Percentiles rank a stretch among this genome's conserved stretches.
Evolutionary conservation across 1,140 invertebrate genomes (phyloP).

Genomic region (Ruditapes philippinarum): DNA sequence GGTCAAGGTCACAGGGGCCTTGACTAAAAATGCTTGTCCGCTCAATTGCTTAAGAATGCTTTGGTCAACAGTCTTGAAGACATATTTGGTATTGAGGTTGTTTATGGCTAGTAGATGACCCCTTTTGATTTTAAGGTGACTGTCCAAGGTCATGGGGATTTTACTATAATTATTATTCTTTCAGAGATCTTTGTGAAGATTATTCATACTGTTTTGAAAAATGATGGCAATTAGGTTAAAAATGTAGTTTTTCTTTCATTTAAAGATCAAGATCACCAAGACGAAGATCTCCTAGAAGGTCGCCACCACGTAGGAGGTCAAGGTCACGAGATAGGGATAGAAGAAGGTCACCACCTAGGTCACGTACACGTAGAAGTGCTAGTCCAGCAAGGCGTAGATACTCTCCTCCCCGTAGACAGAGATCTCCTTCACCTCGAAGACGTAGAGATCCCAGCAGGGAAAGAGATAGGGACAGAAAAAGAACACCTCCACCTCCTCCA

Average conservation of each 20-base stretch:
- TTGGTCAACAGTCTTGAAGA: too few species aligned
- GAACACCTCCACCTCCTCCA: not conserved
- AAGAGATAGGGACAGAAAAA: not conserved
- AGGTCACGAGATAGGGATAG: slow-evolving; percentile 40
- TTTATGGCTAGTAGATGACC: too few species aligned
- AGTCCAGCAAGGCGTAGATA: slow-evolving; percentile 19
- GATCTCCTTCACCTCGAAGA: slow-evolving; percentile 41
- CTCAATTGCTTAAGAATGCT: too few species aligned
- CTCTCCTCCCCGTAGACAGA: slow-evolving; percentile 30
- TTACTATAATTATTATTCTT: too few species aligned
- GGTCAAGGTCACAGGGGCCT: too few species aligned
- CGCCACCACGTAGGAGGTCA: not conserved
- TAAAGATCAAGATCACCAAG: slow-evolving; percentile 39
- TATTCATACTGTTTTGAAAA: too few species aligned
- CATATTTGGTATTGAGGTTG: too few species aligned
- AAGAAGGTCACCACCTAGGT: slow-evolving; percentile 32
- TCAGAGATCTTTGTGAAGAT: too few species aligned
- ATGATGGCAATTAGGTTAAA: too few species aligned
- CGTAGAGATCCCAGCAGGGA: slow-evolving; percentile 5
- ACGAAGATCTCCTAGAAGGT: slow-evolving; percentile 17
- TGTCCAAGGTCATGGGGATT: too few species aligned
- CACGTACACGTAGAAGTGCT: slow-evolving; percentile 13
- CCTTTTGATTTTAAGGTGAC: too few species aligned
- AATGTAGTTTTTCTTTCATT: not conserved
- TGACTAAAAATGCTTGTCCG: too few species aligned